Evolutionary conservation across 2,797 vertebrate genomes (phyloP).

Genomic region (Chelon labrosus): DNA sequence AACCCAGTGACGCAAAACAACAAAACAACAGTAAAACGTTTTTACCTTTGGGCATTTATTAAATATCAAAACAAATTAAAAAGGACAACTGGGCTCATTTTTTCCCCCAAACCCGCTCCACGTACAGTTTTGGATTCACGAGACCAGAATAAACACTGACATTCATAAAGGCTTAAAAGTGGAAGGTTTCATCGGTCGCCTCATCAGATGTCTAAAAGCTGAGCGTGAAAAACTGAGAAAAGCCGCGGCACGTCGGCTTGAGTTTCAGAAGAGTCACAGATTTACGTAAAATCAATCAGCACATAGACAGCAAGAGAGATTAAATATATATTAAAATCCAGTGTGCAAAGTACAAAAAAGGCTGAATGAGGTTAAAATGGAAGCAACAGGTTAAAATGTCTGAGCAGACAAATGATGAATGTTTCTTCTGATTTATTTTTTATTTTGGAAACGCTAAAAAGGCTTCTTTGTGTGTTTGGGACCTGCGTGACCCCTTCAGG

Average conservation of each 20-base stretch:
- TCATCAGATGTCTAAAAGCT: conserved; percentile 29
- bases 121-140: background rate
- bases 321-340: conserved; percentile 36
- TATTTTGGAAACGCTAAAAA: too few relatives aligned
- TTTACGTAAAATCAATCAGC: background rate
- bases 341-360: conserved; percentile 61
- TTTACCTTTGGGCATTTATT: conserved; percentile 60
- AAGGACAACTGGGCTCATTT: conserved; percentile 39
- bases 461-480: too few relatives aligned
- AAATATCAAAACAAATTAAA: conserved; percentile 68
- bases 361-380: background rate
- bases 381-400: background rate
- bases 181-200: conserved; percentile 6
- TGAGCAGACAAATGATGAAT: background rate
- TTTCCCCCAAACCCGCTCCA: conserved; percentile 5
- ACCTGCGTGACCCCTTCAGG: too few relatives aligned
- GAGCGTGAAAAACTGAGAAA: conserved; percentile 46
- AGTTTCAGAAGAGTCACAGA: conserved; percentile 18
- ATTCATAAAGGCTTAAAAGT: conserved; percentile 3
- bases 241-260: background rate
- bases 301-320: background rate
- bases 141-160: conserved; percentile 21
- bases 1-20: too few relatives aligned
- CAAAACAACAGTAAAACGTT: background rate
- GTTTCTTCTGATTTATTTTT: too few relatives aligned